A percentile compares a stretch with the other conserved stretches of the same genome.
phyloP scores from a whole-genome alignment of 2,888 invertebrate genomes.

The Deilephila porcellus region DNA sequence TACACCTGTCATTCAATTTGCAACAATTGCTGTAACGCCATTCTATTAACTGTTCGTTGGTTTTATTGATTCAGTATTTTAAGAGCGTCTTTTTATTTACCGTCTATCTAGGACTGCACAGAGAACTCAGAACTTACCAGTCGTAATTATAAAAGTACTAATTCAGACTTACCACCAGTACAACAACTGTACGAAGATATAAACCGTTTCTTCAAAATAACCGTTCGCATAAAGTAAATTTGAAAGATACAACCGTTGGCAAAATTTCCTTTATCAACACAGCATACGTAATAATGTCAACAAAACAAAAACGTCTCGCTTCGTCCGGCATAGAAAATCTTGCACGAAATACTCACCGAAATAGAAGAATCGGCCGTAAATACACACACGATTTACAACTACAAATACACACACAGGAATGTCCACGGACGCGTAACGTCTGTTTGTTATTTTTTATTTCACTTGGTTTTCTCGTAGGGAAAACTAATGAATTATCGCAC shows the following conservation, averaged over 20 bases:
- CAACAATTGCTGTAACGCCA: constrained; percentile 34
- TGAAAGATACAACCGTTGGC: constrained; percentile 36
- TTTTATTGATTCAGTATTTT: constrained; percentile 32
- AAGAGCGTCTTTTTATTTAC: constrained; percentile 29
- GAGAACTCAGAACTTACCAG: constrained; percentile 16
- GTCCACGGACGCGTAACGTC: constrained; percentile 51
- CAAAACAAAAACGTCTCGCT: constrained; percentile 57
- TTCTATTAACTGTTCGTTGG: constrained; percentile 31
- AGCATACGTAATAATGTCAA: constrained; percentile 61
- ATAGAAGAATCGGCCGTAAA: constrained; percentile 41
- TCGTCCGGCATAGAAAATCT: constrained; percentile 48
- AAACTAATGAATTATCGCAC: constrained; percentile 73
- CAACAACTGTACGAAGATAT: neutral
- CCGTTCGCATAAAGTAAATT: constrained; percentile 3
- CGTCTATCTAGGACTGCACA: constrained; percentile 13
- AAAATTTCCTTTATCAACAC: constrained; percentile 50
- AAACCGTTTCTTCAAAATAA: constrained; percentile 4
- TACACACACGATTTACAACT: constrained; percentile 45
- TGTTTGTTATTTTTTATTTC: constrained; percentile 58
- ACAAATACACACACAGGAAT: constrained; percentile 64
- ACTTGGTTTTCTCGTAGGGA: constrained; percentile 76
- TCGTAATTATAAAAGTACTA: constrained; percentile 9
- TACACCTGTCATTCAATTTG: constrained; percentile 55
- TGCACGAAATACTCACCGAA: constrained; percentile 60
- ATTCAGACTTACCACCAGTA: neutral